These are phyloP conservation scores for Hapalemur alaotrensis DNA, from an alignment of 2,797 vertebrate species.

Conservation along the genomic window DNA sequence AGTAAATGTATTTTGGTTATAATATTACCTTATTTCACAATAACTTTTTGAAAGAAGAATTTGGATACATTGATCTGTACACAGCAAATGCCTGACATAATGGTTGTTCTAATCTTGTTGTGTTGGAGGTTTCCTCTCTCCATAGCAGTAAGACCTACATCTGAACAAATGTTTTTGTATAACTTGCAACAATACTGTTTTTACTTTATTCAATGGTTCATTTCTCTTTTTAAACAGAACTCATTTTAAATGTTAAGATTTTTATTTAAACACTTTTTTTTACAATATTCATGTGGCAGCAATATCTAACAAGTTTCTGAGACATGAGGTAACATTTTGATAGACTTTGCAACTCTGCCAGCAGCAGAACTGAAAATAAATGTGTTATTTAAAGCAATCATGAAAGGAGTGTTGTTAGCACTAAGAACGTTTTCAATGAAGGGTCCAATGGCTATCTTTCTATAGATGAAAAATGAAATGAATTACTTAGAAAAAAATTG, in stretches of 20 bases:
- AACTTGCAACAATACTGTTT: not conserved
- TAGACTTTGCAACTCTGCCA: constrained; percentile 28
- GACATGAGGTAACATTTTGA: constrained; percentile 14
- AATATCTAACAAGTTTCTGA: constrained; percentile 45
- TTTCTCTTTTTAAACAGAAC: constrained; percentile 45
- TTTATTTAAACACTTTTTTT: constrained; percentile 62
- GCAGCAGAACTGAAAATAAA: constrained; percentile 51
- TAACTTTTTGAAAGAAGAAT: not conserved
- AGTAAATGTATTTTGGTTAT: not conserved
- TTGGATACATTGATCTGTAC: not conserved
- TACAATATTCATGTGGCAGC: constrained; percentile 53
- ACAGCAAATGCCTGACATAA: not conserved
- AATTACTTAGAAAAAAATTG: not conserved
- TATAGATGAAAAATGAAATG: not conserved
- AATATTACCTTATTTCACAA: not conserved
- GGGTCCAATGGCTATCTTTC: not conserved
- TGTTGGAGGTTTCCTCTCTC: not conserved
- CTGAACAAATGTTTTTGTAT: not conserved
- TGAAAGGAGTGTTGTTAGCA: not conserved
- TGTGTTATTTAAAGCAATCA: constrained; percentile 32
- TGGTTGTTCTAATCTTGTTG: not conserved
- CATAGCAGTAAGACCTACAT: not conserved
- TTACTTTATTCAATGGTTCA: not conserved
- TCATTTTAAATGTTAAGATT: constrained; percentile 37
- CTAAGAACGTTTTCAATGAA: not conserved